phyloP scores from a whole-genome alignment of 2,113 vertebrate genomes.

The Aix galericulata region DNA sequence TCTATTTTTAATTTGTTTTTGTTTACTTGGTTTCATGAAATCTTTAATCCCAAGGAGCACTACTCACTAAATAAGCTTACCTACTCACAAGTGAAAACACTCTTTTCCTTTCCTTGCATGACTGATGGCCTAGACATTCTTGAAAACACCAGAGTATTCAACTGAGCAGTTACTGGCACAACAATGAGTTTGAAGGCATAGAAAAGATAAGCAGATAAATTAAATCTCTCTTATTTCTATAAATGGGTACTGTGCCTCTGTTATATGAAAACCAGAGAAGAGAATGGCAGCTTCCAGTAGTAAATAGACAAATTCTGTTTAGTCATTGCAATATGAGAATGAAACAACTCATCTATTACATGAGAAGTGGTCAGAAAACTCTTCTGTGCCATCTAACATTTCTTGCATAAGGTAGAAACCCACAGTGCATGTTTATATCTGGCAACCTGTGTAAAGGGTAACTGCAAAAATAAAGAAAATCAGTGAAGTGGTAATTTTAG shows the following conservation, averaged over 20 bases:
- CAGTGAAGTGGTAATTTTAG: neutral
- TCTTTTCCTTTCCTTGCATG: constrained; percentile 34
- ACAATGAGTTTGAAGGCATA: neutral
- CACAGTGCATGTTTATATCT: neutral
- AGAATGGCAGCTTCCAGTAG: neutral
- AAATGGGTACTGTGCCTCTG: neutral
- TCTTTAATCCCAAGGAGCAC: constrained; percentile 24
- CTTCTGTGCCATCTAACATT: neutral
- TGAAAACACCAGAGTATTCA: neutral
- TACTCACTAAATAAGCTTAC: constrained; percentile 28
- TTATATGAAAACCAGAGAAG: neutral
- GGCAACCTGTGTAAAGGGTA: constrained; percentile 15
- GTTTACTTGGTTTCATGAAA: constrained; percentile 45
- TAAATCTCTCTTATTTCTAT: neutral
- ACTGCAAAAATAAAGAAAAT: neutral
- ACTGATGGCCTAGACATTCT: neutral
- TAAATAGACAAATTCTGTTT: neutral
- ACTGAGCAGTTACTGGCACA: neutral
- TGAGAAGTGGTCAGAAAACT: neutral
- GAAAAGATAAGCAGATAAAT: neutral
- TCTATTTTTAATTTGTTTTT: constrained; percentile 45
- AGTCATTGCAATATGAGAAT: neutral
- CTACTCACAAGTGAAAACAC: constrained; percentile 41
- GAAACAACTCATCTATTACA: neutral
- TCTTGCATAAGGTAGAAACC: neutral